Base-by-base conservation (phyloP, 1,140 invertebrate species). In the Lasioglossum baleicum region DNA sequence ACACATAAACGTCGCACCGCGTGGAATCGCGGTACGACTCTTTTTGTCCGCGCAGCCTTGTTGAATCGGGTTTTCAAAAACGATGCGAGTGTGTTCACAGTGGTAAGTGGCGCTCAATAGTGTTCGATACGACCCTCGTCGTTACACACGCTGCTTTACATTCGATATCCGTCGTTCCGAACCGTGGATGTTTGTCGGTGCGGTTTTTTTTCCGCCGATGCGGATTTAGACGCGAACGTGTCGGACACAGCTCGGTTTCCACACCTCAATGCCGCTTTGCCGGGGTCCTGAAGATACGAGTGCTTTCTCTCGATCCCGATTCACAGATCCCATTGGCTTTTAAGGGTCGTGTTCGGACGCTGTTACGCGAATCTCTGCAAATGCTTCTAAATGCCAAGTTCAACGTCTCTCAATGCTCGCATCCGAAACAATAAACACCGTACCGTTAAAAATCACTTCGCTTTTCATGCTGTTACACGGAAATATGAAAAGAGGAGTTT, bases 171-270 rank as follows among this genome's bases (percentile, higher is more conserved):
- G 74, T 77, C 26, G 68, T 56, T 80, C 48, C 63, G 61, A 80
- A 67, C 61, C 13, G 61, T 51, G 44, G 74, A 78, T 72, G 77
- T 83, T 70, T 74, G 83, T 80, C 60, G 53, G 44, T 51, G 40
- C 26, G 22, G 68, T 79, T 84, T 69, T 71, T 76, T 58, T 56
- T 56, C 10, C 44, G 10, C 15, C 20, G 5, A 17, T 7, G 2
- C 15, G 69, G 69, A 77, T 84, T 81, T 81, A 85, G 83, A 74
- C 71, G 70, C 69, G 76, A 81, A 84, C 79, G 79, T 63, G 83
- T 74, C 68, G 58, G 60, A 81, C 83, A 77, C 75, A 81, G 51
- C 44, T 77, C 73, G 56, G 73, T 77, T 84, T 76, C 68, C 82
- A 56, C 73, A 74, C 78, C 60, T 81, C 35, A 20, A 80, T 66